Evolutionary conservation across 1,140 invertebrate genomes (phyloP), one percentile per base, ranked within the genome.

Genomic region (Thaumetopoea pityocampa): DNA sequence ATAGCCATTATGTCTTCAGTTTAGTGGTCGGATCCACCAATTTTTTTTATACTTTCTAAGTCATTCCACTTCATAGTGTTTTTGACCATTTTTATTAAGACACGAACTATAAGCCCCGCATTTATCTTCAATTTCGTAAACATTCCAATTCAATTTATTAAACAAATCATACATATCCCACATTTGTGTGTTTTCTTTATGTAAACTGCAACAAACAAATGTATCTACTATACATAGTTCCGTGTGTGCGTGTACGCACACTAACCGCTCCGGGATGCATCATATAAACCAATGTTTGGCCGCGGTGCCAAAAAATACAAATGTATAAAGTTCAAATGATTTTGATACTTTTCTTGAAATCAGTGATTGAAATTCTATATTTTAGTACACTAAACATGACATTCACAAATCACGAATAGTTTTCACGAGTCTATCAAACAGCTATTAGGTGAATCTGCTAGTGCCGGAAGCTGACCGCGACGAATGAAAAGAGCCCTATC

Each of bases 281-380:
- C 68, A 56, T 61, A 65, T 76, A 78, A 78, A 77, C 65, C 55
- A 52, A 63, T 67, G 66, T 73, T 77, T 74, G 73, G 74, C 71
- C 5, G 59, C 56, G 26, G 58, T 83, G 78, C 78, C 78, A 83
- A 83, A 76, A 76, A 80, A 68, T 73, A 78, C 71, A 78, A 70
- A 65, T 66, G 62, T 12, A 5, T 10, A 28, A 5, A 20, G 42
- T 30, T 9, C 34, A 8, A 54, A 41, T 5, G 5, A 18, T 63
- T 24, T 82, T 82, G 71, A 68, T 74, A 58, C 49, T 73, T 64
- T 2, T 8, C 18, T 12, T 5, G 12, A 10, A 12, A 29, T n/a
- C 14, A 3, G 1, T 29, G 2, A 11, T 12, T 10, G 14, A 1
- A 19, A 18, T 8, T 11, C 4, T 28, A n/a, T 18, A 19, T 27